phyloP scores from a whole-genome alignment of 2,888 invertebrate species.

The Cryptocephalus moraei region DNA sequence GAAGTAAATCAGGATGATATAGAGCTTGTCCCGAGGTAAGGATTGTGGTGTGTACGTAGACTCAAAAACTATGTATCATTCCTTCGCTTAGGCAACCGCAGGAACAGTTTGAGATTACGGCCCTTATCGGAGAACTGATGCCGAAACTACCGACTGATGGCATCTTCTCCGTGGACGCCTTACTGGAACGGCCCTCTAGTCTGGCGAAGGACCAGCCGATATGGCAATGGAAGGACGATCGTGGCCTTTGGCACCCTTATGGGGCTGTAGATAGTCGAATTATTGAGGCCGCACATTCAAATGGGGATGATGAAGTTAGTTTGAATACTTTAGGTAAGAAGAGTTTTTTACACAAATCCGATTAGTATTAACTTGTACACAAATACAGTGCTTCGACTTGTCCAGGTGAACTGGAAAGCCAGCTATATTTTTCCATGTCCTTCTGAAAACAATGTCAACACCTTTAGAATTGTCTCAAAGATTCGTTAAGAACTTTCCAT shows the following conservation, averaged over 20 bases:
- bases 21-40: slow-evolving; percentile 69
- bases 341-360: no score
- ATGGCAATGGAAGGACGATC: slow-evolving; percentile 98
- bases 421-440: no score
- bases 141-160: slow-evolving; percentile 92
- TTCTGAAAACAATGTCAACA: no score
- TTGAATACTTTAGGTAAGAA: slow-evolving; percentile 69
- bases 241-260: slow-evolving; percentile 86
- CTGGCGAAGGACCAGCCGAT: slow-evolving; percentile 66
- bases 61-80: slow-evolving; percentile 8
- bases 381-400: no score
- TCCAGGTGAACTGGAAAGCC: no score
- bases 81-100: slow-evolving; percentile 55
- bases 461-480: no score
- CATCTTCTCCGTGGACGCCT: slow-evolving; percentile 85
- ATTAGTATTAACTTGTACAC: no score
- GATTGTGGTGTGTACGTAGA: not conserved
- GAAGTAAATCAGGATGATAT: slow-evolving; percentile 49
- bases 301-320: slow-evolving; percentile 92
- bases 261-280: slow-evolving; percentile 87
- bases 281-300: slow-evolving; percentile 88
- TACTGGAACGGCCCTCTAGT: slow-evolving; percentile 66
- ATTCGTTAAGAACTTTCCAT: no score
- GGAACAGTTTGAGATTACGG: slow-evolving; percentile 95
- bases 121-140: slow-evolving; percentile 94